Conservation (phyloP, 2,113 vertebrate species). For the Pteronura brasiliensis region DNA sequence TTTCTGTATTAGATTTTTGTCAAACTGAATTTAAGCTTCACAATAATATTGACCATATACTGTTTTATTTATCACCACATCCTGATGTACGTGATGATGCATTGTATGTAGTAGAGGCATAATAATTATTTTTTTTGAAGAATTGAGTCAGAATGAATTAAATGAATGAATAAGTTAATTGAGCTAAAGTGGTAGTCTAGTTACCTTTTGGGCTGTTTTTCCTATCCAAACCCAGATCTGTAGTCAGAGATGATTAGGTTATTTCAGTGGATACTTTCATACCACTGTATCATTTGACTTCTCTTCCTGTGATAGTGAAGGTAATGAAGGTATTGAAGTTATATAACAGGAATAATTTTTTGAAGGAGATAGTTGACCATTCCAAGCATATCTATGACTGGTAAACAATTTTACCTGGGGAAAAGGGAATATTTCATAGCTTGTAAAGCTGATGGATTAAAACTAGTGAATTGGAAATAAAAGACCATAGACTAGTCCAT, state of each 20-base stretch:
- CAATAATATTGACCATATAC: not conserved
- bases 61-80: not conserved
- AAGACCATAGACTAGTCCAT: not conserved
- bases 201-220: not conserved
- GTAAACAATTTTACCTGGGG: not conserved
- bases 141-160: not conserved
- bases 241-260: not conserved
- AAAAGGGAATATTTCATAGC: not conserved
- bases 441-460: not conserved
- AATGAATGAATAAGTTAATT: not conserved
- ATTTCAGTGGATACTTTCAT: not conserved
- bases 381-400: not conserved
- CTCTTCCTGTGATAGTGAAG: not conserved
- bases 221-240: not conserved
- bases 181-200: not conserved
- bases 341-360: not conserved
- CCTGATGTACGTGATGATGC: rapidly evolving
- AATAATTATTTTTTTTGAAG: not conserved
- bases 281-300: not conserved
- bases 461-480: not conserved
- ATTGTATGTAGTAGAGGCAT: not conserved
- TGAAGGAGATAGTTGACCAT: not conserved
- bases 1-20: not conserved
- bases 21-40: not conserved
- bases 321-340: not conserved